Percentiles rank a stretch among this genome's conserved stretches.
Conservation (phyloP, 1,140 invertebrate genomes). For the Chymomyza costata region DNA sequence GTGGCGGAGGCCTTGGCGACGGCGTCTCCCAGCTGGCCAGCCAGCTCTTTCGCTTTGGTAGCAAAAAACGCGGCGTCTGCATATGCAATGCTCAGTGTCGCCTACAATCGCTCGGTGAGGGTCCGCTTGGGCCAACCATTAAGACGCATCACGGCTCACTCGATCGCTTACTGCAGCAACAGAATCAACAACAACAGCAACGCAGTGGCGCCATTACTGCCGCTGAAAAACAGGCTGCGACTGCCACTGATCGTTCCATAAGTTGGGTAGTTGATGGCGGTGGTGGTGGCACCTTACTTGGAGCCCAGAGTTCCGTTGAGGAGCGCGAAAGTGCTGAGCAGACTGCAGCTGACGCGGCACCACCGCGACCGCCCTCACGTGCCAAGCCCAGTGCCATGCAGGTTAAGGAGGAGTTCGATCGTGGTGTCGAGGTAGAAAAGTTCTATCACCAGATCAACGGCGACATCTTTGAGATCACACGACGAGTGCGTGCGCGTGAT, state of each 20-base stretch:
- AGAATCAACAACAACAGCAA: conserved; percentile 29
- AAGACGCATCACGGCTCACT: conserved; percentile 70
- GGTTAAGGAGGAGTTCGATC: conserved; percentile 67
- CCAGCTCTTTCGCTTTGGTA: conserved; percentile 71
- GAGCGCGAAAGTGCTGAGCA: conserved; percentile 59
- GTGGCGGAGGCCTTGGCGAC: conserved; percentile 72
- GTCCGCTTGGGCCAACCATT: conserved; percentile 50
- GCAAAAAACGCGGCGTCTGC: conserved; percentile 67
- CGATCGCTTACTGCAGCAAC: conserved; percentile 63
- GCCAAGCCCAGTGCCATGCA: conserved; percentile 29
- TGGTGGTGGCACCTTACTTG: conserved; percentile 48
- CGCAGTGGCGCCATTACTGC: conserved; percentile 15
- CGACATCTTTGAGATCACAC: conserved; percentile 73
- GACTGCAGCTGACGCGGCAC: conserved; percentile 27
- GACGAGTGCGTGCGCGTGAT: conserved; percentile 60
- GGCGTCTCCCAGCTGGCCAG: conserved; percentile 71
- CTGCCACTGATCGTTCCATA: conserved; percentile 60
- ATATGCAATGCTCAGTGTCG: conserved; percentile 74
- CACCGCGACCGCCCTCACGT: conserved; percentile 47
- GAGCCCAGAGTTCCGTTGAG: conserved; percentile 51
- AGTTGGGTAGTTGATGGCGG: conserved; percentile 65
- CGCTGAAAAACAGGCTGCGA: conserved; percentile 8
- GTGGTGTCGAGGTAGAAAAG: conserved; percentile 71
- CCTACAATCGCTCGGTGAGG: conserved; percentile 57
- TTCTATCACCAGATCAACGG: conserved; percentile 75